Evolutionary conservation across 2,113 vertebrate species (phyloP).

Genomic region (Calidris pygmaea): DNA sequence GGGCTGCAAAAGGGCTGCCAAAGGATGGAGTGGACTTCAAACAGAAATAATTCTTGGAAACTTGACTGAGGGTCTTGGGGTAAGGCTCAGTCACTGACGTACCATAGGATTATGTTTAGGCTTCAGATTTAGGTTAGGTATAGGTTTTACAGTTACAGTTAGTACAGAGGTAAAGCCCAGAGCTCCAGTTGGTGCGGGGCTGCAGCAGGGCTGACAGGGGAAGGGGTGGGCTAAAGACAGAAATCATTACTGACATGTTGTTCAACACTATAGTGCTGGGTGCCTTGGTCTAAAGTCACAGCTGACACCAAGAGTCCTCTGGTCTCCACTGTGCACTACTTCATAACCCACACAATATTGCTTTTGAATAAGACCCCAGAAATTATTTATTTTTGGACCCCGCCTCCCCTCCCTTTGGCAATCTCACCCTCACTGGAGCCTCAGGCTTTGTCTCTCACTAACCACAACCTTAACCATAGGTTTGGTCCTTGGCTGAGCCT

Average conservation of each 20-base stretch:
- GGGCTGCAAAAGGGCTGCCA: neutral
- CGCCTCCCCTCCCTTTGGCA: neutral
- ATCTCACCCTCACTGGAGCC: neutral
- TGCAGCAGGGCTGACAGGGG: neutral
- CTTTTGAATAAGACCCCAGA: neutral
- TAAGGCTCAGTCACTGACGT: neutral
- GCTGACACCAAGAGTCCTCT: neutral
- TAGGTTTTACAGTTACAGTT: neutral
- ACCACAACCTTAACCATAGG: neutral
- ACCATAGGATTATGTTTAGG: neutral
- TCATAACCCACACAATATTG: rapidly evolving
- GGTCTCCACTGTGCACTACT: neutral
- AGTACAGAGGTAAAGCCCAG: neutral
- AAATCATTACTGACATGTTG: neutral
- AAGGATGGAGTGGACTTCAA: neutral
- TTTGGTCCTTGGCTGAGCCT: neutral
- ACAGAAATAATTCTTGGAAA: neutral
- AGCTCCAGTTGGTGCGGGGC: neutral
- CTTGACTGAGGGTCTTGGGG: neutral
- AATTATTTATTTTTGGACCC: neutral
- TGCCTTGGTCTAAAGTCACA: neutral
- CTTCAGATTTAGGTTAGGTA: neutral
- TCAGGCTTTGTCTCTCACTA: neutral
- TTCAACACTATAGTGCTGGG: neutral
- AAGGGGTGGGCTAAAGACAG: neutral